Base-by-base conservation (phyloP, 30 jellyfish, hydroid and myxozoan genomes). In the Aurelia sp. region DNA sequence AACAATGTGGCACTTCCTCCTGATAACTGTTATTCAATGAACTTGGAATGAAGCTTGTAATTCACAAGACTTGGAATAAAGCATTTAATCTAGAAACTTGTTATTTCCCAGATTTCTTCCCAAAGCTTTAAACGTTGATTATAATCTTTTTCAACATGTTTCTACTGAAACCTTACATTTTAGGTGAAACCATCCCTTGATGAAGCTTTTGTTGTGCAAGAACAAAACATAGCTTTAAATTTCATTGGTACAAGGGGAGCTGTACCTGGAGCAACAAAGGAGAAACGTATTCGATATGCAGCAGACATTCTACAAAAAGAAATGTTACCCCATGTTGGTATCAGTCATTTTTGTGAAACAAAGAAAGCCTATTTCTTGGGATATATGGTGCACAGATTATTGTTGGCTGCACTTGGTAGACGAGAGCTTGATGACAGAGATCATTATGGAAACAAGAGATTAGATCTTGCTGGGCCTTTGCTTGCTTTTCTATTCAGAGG, bases 221-320 rank as follows among this genome's bases (percentile, higher is more conserved):
- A 96, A 62, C 99, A 96, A 69, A 92, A 91, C 78, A 98, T 96
- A 22, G 99, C 99, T 0, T 87, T 96, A 71, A 96, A 96, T 63
- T 96, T 90, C 72, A 96, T 96, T 80, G 99, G 99, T 7, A 91
- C 98, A n/a, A 98, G 99, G 20, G 98, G 99, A 21, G 99, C 99
- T n/a, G 60, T 77, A 48, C 99, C 99, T 9, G 99, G 99, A 18
- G 98, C 97, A 4, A 92, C 99, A n/a, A 92, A 96, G 59, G 99
- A 96, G 50, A 89, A 88, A 59, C 90, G 99, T 13, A 96, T 96
- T 60, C 83, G 85, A 81, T 96, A 91, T 71, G 99, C 99, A 21
- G 78, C 91, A 67, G 99, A 96, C 18, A 96, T 96, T 31, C 62
- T 96, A 85, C 99, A 96, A 82, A 96, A 96, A 52, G 99, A 96